A percentile compares a stretch with the other conserved stretches of the same genome.
These are phyloP conservation scores for Ariopsis seemanni DNA, from an alignment of 2,113 vertebrate species.

Conservation along the genomic window DNA sequence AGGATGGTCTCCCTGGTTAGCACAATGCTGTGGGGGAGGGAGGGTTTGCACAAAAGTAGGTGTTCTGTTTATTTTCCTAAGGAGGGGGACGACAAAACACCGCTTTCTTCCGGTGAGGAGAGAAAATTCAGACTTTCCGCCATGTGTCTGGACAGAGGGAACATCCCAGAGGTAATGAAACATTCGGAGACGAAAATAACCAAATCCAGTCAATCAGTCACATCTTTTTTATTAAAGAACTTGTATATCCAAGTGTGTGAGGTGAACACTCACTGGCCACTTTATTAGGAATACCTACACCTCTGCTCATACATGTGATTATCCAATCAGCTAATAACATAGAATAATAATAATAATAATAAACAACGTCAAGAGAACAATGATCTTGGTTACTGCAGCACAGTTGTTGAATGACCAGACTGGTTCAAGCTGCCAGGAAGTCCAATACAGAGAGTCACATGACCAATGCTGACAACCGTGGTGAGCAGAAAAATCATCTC, in stretches of 20 bases:
- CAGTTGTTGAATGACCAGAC: not conserved
- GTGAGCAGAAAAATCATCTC: not conserved
- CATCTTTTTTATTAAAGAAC: not conserved
- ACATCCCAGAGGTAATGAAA: conserved; percentile 51
- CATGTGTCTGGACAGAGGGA: conserved; percentile 45
- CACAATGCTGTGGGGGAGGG: not conserved
- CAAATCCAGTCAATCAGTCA: not conserved
- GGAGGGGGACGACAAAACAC: conserved; percentile 36
- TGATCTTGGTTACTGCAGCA: not conserved
- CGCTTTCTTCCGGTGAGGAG: conserved; percentile 39
- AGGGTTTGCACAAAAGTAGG: not conserved
- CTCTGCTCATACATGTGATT: not conserved
- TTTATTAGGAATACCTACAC: not conserved
- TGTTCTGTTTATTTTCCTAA: conserved; percentile 32
- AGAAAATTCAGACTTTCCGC: conserved; percentile 33
- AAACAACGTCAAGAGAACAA: not conserved
- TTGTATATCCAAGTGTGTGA: not conserved
- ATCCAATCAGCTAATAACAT: not conserved
- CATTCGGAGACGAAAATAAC: conserved; percentile 48
- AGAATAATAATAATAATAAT: no score
- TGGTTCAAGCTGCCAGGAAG: not conserved
- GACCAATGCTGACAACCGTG: not conserved
- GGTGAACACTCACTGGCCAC: not conserved
- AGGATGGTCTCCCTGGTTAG: not conserved
- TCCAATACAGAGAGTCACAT: not conserved